Conservation (phyloP, 2,888 invertebrate genomes). For the Andrena bucephala region DNA sequence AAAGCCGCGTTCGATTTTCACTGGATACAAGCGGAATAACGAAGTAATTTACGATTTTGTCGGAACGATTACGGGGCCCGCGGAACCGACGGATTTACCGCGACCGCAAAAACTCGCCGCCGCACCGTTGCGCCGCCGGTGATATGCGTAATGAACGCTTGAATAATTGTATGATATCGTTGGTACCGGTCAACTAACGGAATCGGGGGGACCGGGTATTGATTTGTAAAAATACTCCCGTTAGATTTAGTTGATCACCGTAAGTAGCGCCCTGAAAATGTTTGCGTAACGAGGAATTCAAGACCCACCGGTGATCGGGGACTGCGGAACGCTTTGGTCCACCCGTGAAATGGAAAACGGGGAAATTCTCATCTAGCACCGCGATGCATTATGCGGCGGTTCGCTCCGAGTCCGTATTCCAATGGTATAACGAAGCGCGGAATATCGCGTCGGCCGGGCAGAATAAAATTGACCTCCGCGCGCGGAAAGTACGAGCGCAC, state of each 20-base stretch:
- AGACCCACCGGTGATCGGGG: too few relatives aligned
- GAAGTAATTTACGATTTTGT: conserved; percentile 62
- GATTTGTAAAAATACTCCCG: neutral
- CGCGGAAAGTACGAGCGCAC: conserved; percentile 30
- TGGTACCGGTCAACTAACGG: neutral
- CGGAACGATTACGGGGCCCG: conserved; percentile 52
- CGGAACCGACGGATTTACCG: conserved; percentile 56
- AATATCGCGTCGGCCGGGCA: conserved; percentile 10
- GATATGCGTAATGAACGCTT: conserved; percentile 24
- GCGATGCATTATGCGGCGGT: too few relatives aligned
- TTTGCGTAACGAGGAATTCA: too few relatives aligned
- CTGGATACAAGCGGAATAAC: conserved; percentile 49
- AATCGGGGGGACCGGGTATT: neutral
- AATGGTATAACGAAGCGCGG: neutral
- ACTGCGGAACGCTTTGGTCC: too few relatives aligned
- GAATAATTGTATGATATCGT: conserved; percentile 5
- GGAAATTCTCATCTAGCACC: too few relatives aligned
- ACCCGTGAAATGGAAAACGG: too few relatives aligned
- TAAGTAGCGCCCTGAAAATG: too few relatives aligned
- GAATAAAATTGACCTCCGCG: conserved; percentile 19
- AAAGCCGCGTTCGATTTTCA: conserved; percentile 47
- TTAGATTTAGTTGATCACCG: too few relatives aligned
- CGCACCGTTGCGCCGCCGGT: conserved; percentile 11
- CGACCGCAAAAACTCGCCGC: conserved; percentile 38
- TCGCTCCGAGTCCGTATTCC: too few relatives aligned